Percentiles rank a stretch among this genome's conserved stretches.
Conservation (phyloP, 2,113 vertebrate species). For the Sapajus apella region DNA sequence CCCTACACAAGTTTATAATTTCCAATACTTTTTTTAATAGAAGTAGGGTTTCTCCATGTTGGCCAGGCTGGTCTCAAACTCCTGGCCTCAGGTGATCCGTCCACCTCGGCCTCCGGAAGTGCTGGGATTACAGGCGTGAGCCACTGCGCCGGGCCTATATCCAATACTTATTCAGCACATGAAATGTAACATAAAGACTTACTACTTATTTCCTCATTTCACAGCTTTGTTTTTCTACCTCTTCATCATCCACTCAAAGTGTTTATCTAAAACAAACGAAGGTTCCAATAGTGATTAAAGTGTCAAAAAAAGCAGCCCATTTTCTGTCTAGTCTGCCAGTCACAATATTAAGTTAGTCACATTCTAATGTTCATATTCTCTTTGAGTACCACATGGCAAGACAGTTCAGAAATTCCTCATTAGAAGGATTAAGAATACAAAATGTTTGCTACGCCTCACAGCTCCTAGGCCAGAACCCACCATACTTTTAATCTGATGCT, state of each 20-base stretch:
- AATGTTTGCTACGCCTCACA: slow-evolving; percentile 1
- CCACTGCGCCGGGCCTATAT: too few species aligned
- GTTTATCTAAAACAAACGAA: slow-evolving; percentile 28
- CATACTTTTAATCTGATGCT: background rate
- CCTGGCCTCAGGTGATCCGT: too few species aligned
- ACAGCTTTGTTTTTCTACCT: background rate
- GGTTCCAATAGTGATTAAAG: too few species aligned
- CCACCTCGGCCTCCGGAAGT: too few species aligned
- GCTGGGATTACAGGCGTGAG: too few species aligned
- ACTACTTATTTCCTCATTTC: slow-evolving; percentile 11
- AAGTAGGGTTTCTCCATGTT: too few species aligned
- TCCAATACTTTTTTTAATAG: background rate
- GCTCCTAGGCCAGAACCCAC: background rate
- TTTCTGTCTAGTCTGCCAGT: slow-evolving; percentile 13
- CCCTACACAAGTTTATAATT: background rate
- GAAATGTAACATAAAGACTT: background rate
- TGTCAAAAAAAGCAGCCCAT: background rate
- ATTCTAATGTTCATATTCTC: background rate
- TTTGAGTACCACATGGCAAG: slow-evolving; percentile 18
- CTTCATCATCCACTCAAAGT: background rate
- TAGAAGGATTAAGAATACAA: background rate
- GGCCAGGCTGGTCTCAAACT: too few species aligned
- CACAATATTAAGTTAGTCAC: background rate
- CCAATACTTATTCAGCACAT: background rate
- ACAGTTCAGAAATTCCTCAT: background rate